Evolutionary conservation across 2,797 vertebrate genomes (phyloP), one percentile per base, ranked within the genome.

Genomic region (Gambelia wislizenii): DNA sequence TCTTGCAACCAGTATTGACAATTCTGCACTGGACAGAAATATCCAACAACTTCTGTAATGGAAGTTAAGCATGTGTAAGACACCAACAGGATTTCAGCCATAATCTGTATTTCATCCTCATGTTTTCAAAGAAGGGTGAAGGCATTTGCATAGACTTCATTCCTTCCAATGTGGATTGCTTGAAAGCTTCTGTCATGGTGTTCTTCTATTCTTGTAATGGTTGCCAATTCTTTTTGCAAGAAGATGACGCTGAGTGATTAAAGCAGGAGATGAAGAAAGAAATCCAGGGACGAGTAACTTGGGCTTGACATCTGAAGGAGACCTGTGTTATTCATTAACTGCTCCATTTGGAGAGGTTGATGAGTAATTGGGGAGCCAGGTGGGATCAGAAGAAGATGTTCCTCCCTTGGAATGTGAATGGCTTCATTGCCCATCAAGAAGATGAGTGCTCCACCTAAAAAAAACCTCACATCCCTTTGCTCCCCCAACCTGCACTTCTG

Each of bases 301-400:
- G 16, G 25, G 80, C 33, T 47, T 87, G 54, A 92, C 89, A 92
- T 86, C 49, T 77, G 92, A 88, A 91, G n/a, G 82, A 88, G 87
- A 85, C 13, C 22, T 47, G 16, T 42, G 25, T 92, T 90, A 92
- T 47, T 93, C 84, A 95, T 83, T 89, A 92, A 91, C 89, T 91
- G 52, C 25, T 13, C 13, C 80, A 76, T 83, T 75, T 91, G 75
- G 20, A 16, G 27, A 69, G 33, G 83, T 92, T 94, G 85, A 89
- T 92, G 91, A 82, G 88, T 87, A 91, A 93, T 69, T 39, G 3
- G 64, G 18, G 7, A 54, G 42, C 27, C 88, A 89, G 49, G 69
- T 92, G 42, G 36, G 44, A 87, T 54, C 42, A 90, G 86, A 82
- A 20, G 13, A 81, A 77, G 33, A 52, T 59, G 61, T 70, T 30